These are phyloP conservation scores for Takifugu rubripes DNA, from an alignment of 2,797 vertebrate genomes.

Conservation along the genomic window DNA sequence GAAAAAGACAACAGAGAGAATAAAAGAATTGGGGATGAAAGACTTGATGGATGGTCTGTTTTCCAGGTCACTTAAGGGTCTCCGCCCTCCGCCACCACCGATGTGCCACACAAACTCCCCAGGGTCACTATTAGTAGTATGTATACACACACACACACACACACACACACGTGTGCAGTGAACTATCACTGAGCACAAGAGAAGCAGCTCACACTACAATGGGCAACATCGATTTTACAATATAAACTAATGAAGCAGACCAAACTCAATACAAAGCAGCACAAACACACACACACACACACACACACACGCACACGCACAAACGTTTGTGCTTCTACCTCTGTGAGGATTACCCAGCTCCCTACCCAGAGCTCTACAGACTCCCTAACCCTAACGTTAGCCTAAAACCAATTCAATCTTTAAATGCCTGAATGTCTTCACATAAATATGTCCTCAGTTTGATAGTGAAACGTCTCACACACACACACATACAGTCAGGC, in stretches of 20 bases:
- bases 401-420: too few species aligned
- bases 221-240: slow-evolving; percentile 74
- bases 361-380: too few species aligned
- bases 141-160: slow-evolving; percentile 24
- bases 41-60: slow-evolving; percentile 67
- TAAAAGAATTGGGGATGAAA: slow-evolving; percentile 44
- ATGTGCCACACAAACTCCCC: slow-evolving; percentile 38
- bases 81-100: slow-evolving; percentile 18
- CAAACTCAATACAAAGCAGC: slow-evolving; percentile 47
- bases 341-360: too few species aligned
- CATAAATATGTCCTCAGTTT: too few species aligned
- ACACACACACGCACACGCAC: slow-evolving; percentile 14
- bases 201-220: slow-evolving; percentile 56
- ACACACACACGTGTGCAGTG: slow-evolving; percentile 9
- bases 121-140: slow-evolving; percentile 56
- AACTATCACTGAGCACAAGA: slow-evolving; percentile 4
- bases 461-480: not conserved
- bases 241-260: slow-evolving; percentile 74
- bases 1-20: slow-evolving; percentile 41
- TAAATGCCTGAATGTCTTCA: slow-evolving; percentile 4
- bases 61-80: slow-evolving; percentile 61
- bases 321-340: too few species aligned
- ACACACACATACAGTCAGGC: slow-evolving; percentile 35
- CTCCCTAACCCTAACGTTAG: too few species aligned
- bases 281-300: slow-evolving; percentile 19